These are phyloP conservation scores for Pachypanchax playfairii DNA, from an alignment of 2,113 vertebrate genomes.

Conservation along the genomic window DNA sequence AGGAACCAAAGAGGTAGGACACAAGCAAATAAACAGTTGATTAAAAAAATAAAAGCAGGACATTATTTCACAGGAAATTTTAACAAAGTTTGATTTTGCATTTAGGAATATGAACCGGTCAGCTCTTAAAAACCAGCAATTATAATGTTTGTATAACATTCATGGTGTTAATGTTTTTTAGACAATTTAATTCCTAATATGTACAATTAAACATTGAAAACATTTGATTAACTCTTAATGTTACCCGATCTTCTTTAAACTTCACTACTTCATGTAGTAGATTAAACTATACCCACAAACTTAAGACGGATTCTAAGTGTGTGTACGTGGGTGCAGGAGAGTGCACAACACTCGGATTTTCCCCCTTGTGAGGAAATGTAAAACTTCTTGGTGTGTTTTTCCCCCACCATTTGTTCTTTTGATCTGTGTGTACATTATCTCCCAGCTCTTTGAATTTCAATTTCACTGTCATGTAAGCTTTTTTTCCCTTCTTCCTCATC, in stretches of 20 bases:
- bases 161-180: no score
- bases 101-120: no score
- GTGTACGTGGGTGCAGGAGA: constrained; percentile 18
- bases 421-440: constrained; percentile 86
- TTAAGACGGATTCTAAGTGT: constrained; percentile 17
- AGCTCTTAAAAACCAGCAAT: no score
- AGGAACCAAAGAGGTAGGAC: no score
- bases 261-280: constrained; percentile 2
- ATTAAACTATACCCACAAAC: constrained; percentile 36
- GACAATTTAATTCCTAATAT: no score
- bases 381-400: constrained; percentile 80
- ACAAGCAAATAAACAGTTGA: no score
- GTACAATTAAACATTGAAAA: no score
- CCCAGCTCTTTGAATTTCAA: constrained; percentile 83
- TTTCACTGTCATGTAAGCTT: constrained; percentile 83
- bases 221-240: no score
- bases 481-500: constrained; percentile 73
- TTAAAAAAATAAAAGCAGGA: no score
- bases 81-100: no score
- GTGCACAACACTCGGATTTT: constrained; percentile 21
- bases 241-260: neutral
- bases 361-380: constrained; percentile 75
- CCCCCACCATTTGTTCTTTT: constrained; percentile 83
- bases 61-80: no score
- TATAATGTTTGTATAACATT: no score